Evolutionary conservation across 2,113 vertebrate genomes (phyloP).

Genomic region (Barnardius zonarius): DNA sequence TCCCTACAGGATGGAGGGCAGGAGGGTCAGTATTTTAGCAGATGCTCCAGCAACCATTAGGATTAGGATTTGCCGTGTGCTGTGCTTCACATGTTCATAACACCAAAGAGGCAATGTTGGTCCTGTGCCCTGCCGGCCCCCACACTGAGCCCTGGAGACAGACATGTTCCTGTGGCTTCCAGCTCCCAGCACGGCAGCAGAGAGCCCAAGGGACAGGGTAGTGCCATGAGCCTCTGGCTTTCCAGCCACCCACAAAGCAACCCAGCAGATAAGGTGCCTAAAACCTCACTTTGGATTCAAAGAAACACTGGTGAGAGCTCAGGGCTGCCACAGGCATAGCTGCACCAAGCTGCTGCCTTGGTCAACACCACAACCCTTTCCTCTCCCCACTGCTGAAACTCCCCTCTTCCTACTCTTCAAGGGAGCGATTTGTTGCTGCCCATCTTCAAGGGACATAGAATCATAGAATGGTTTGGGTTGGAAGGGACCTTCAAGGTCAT

Average conservation of each 20-base stretch:
- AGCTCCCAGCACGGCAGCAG: not conserved
- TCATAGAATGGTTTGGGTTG: not conserved
- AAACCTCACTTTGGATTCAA: not conserved
- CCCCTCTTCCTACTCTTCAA: not conserved
- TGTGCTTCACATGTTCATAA: not conserved
- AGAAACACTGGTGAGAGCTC: accelerated
- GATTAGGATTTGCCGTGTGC: not conserved
- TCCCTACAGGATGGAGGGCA: not conserved
- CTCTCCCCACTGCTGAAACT: accelerated
- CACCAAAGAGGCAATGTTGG: not conserved
- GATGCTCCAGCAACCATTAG: not conserved
- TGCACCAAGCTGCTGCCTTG: not conserved
- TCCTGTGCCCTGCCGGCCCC: accelerated
- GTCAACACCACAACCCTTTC: not conserved
- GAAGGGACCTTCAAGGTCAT: not conserved
- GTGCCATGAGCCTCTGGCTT: not conserved
- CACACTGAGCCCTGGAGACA: not conserved
- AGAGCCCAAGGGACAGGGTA: not conserved
- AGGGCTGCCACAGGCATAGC: not conserved
- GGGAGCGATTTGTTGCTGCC: not conserved
- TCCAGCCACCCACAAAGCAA: not conserved
- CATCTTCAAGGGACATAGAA: not conserved
- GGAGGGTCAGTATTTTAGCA: not conserved
- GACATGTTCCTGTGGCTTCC: not conserved
- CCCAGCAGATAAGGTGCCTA: not conserved